Conservation (phyloP, 2,797 vertebrate species). For the Poeciliopsis infans region DNA sequence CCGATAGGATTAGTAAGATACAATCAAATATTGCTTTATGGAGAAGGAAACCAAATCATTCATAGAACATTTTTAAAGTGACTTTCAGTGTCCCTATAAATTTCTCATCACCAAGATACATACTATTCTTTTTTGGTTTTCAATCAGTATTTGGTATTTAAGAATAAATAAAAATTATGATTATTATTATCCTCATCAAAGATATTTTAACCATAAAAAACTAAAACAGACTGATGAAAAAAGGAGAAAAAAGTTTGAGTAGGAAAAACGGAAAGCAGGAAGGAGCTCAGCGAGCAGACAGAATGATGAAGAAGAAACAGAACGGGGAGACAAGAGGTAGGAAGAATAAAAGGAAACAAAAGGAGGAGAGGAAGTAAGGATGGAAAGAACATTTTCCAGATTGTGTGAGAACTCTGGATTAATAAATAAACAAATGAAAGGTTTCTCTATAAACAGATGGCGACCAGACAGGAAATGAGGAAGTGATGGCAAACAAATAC, state of each 20-base stretch:
- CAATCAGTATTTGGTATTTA: background rate
- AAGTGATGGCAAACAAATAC: background rate
- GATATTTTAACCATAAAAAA: background rate
- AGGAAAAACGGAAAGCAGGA: background rate
- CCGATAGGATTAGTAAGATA: too few species aligned
- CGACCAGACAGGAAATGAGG: background rate
- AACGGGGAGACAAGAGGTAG: background rate
- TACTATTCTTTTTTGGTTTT: background rate
- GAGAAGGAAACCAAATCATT: too few species aligned
- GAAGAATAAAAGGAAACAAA: background rate
- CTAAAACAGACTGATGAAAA: background rate
- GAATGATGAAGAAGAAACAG: background rate
- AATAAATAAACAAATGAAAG: conserved; percentile 1
- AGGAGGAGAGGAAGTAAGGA: background rate
- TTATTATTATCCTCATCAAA: background rate
- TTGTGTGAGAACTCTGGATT: background rate
- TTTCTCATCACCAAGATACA: background rate
- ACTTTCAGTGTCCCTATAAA: background rate
- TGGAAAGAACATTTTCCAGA: background rate
- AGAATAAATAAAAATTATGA: background rate
- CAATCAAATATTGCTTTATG: too few species aligned
- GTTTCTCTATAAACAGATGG: background rate
- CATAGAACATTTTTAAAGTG: background rate
- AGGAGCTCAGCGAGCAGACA: background rate
- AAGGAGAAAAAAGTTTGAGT: background rate